A percentile compares a stretch with the other conserved stretches of the same genome.
These are phyloP conservation scores for Coleophora flavipennella DNA, from an alignment of 2,888 invertebrate genomes.

Conservation along the genomic window DNA sequence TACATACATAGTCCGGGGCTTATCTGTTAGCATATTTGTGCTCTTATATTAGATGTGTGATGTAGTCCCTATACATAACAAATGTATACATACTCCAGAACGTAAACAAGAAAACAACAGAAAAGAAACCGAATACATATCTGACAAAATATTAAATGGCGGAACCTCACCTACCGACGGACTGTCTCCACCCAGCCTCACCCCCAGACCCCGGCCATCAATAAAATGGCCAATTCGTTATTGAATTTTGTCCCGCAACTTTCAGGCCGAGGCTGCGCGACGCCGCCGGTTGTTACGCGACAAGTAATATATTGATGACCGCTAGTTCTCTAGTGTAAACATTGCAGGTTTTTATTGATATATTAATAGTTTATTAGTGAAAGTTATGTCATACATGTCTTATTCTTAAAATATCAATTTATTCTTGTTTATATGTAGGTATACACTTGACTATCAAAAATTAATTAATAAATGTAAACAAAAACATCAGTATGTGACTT, in stretches of 20 bases:
- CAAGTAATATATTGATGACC: conserved; percentile 53
- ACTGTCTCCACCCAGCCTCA: conserved; percentile 69
- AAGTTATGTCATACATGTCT: conserved; percentile 71
- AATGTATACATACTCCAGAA: conserved; percentile 24
- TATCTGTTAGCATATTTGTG: conserved; percentile 25
- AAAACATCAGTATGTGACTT: conserved; percentile 11
- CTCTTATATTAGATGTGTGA: conserved; percentile 19
- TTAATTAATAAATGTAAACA: conserved; percentile 41
- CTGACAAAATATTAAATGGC: conserved; percentile 55
- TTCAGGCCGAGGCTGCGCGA: conserved; percentile 61
- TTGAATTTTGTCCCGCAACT: conserved; percentile 69
- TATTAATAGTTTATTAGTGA: conserved; percentile 42
- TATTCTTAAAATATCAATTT: conserved; percentile 40
- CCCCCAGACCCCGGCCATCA: conserved; percentile 70
- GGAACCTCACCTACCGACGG: conserved; percentile 58
- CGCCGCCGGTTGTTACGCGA: conserved; percentile 64
- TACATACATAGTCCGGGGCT: conserved; percentile 17
- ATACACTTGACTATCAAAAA: conserved; percentile 17
- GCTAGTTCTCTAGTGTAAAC: conserved; percentile 56
- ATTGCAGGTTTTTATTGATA: conserved; percentile 41
- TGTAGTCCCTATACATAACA: conserved; percentile 17
- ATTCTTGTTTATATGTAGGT: conserved; percentile 35
- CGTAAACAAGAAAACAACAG: conserved; percentile 44
- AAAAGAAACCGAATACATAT: conserved; percentile 31
- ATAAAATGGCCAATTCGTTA: conserved; percentile 74